A percentile compares a stretch with the other conserved stretches of the same genome.
These are phyloP conservation scores for Leuciscus waleckii DNA, from an alignment of 2,797 vertebrate species.

Conservation along the genomic window DNA sequence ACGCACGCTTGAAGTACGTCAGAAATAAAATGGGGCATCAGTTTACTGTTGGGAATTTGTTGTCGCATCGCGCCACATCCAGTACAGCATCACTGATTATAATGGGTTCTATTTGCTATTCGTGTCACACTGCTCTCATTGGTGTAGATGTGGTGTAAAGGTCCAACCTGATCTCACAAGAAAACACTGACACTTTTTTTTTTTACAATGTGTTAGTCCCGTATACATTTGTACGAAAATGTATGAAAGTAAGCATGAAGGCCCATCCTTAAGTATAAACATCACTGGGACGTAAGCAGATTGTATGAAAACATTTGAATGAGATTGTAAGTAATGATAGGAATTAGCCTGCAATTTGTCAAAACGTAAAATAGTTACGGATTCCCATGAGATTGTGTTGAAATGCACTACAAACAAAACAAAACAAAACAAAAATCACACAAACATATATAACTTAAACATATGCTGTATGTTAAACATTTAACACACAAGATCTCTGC, in stretches of 20 bases:
- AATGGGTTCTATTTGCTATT: not conserved
- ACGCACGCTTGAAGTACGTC: not conserved
- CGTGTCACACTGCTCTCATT: not conserved
- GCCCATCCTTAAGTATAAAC: not conserved
- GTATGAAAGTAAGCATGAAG: not conserved
- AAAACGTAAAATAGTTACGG: not conserved
- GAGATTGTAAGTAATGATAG: not conserved
- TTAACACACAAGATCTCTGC: not conserved
- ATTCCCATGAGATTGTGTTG: not conserved
- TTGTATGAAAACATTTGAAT: not conserved
- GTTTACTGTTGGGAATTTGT: not conserved
- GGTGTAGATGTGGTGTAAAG: not conserved
- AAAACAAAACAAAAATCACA: not conserved
- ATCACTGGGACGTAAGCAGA: not conserved
- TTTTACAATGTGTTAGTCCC: not conserved
- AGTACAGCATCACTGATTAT: not conserved
- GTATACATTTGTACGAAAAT: not conserved
- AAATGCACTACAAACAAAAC: not conserved
- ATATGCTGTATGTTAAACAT: not conserved
- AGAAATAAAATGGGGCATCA: not conserved
- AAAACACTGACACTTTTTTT: not conserved
- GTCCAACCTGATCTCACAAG: not conserved
- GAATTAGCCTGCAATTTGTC: not conserved
- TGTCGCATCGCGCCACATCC: not conserved
- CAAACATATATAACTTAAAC: not conserved